These are phyloP conservation scores for Eospalax fontanierii DNA, from an alignment of 2,797 vertebrate genomes.

Conservation along the genomic window DNA sequence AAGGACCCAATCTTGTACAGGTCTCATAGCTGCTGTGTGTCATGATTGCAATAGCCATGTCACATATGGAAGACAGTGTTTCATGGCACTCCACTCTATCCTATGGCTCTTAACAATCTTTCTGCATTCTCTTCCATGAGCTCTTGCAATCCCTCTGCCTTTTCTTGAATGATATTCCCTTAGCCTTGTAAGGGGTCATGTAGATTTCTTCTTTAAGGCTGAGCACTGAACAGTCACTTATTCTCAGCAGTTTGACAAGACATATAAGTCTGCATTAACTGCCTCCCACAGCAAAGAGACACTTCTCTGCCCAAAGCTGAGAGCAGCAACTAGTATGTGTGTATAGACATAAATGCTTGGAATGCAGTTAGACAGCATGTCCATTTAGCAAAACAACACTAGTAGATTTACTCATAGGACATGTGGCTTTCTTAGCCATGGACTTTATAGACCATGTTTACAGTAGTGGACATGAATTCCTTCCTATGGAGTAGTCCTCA, in stretches of 20 bases:
- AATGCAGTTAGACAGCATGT: neutral
- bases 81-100: neutral
- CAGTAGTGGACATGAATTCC: neutral
- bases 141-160: neutral
- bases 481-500: neutral
- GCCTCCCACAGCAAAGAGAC: no score
- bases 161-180: neutral
- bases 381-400: neutral
- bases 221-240: neutral
- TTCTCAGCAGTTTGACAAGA: neutral
- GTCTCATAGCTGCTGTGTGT: neutral
- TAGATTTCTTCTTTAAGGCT: neutral
- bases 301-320: neutral
- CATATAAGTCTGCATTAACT: neutral
- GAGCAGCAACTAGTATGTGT: neutral
- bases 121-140: neutral
- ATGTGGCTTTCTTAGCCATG: neutral
- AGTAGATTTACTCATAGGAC: neutral
- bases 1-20: neutral
- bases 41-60: neutral
- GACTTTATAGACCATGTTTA: neutral
- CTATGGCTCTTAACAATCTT: neutral
- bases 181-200: neutral
- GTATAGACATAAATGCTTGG: neutral
- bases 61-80: neutral